Evolutionary conservation across 2,797 vertebrate genomes (phyloP).

Genomic region (Cynopterus sphinx): DNA sequence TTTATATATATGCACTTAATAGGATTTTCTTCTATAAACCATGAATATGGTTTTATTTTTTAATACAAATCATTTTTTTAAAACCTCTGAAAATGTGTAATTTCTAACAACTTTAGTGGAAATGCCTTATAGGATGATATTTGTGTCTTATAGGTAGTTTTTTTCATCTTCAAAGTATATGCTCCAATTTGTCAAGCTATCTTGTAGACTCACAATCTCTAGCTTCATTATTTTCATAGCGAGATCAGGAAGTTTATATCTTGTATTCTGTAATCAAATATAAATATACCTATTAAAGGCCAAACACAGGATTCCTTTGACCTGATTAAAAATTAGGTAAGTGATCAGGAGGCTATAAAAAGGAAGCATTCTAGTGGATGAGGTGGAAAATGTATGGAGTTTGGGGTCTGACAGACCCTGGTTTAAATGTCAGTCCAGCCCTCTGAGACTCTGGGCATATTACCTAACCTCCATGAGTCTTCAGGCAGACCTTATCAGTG

Average conservation of each 20-base stretch:
- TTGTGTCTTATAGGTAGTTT: neutral
- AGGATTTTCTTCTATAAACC: neutral
- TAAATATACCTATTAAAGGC: neutral
- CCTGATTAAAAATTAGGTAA: neutral
- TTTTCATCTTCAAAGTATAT: neutral
- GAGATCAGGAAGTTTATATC: neutral
- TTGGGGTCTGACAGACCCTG: neutral
- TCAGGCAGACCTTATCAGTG: neutral
- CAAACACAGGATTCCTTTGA: neutral
- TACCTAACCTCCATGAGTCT: neutral
- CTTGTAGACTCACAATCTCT: neutral
- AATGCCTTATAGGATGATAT: neutral
- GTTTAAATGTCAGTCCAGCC: neutral
- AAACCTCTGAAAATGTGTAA: neutral
- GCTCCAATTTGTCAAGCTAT: neutral
- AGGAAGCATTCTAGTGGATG: neutral
- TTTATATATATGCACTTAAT: neutral
- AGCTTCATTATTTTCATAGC: neutral
- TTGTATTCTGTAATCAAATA: neutral
- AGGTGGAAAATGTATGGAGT: neutral
- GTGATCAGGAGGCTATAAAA: neutral
- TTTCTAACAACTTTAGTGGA: constrained; percentile 13
- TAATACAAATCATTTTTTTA: neutral
- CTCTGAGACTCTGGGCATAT: neutral
- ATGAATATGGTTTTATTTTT: neutral